Evolutionary conservation across 2,888 invertebrate species (phyloP), one percentile per base, ranked within the genome.

Genomic region (Caenorhabditis angaria): DNA sequence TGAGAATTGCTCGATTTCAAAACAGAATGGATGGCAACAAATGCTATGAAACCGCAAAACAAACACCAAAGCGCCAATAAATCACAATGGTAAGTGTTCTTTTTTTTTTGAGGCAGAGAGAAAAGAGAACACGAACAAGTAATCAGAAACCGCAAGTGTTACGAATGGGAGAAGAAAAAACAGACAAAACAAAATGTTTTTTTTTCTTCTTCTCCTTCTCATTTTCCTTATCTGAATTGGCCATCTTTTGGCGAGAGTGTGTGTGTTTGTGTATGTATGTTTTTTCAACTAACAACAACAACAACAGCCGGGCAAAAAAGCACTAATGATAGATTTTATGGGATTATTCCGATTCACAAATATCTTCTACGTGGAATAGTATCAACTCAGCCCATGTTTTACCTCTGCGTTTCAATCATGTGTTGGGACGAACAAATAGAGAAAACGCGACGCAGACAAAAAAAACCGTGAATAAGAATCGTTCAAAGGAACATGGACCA

Each of bases 91-190:
- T 41, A 41, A 41, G 41, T 41, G 41, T 41, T 41, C 10, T 41
- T 41, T 18, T 41, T 22, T 50, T 50, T 50, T 50, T 50, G 22
- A 24, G 22, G 24, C 20, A 20, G 50, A 50, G 6, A 12, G 22
- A 20, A 22, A 50, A 50, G 50, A 22, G 22, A n/a, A n/a, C n/a
- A n/a, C n/a, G 22, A 50, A 50, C 29, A 56, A 56, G 55, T 56
- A 56, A 56, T 56, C 55, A 56, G 55, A 56, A 56, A 56, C 55
- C 55, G 55, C 55, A 56, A 56, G 41, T 41, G 41, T 41, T 41
- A 41, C 41, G 41, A 41, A 41, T 41, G 41, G 41, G 18, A n/a
- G n/a, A n/a, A n/a, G n/a, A 14, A 41, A 41, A 41, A 41, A 41
- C 5, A 41, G 14, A 41, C 41, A 41, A 32, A 32, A 32, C 32